Evolutionary conservation across 2,888 invertebrate species (phyloP), one percentile per base, ranked within the genome.

Genomic region (Meiosimyza platycephala): DNA sequence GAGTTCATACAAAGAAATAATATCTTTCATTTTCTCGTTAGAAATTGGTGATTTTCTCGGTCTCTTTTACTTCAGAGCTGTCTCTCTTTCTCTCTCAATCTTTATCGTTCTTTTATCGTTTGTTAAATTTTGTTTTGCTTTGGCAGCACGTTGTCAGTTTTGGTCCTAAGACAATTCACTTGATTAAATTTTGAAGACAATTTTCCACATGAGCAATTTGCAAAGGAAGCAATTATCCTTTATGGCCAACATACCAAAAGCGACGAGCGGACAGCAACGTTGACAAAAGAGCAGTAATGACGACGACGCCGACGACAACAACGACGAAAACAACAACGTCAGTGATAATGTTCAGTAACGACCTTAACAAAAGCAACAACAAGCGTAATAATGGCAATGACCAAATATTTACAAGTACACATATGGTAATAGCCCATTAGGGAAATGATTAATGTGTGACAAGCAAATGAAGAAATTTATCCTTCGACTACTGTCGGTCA

Each of bases 121-220:
- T n/a, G 28, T 22, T n/a, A 57, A 57, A 22, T 57, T 57, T 57
- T 22, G 28, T 57, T 18, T n/a, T 57, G n/a, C 16, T 57, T 57
- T 57, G 28, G 57, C 18, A 18, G 28, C 57, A 22, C 57, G 57
- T 12, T 57, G 28, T 18, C 18, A 57, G 57, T 18, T 22, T 70
- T 74, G 70, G 66, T 67, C 51, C 65, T 68, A 64, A 59, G 62
- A 76, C 71, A 76, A 73, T 67, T 72, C 54, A 72, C 71, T 76
- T 77, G 76, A 76, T 77, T 76, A 77, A 76, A 76, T 78, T 73
- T 75, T 71, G 62, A 73, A 76, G 72, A 76, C 76, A 78, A 76
- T 78, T 78, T 78, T 78, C 78, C 76, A 76, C 77, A 77, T 76
- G 76, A 76, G 67, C 75, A 74, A 65, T 75, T 74, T 73, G 72